Evolutionary conservation across 2,797 vertebrate species (phyloP), one percentile per base, ranked within the genome.

Genomic region (Paguma larvata): DNA sequence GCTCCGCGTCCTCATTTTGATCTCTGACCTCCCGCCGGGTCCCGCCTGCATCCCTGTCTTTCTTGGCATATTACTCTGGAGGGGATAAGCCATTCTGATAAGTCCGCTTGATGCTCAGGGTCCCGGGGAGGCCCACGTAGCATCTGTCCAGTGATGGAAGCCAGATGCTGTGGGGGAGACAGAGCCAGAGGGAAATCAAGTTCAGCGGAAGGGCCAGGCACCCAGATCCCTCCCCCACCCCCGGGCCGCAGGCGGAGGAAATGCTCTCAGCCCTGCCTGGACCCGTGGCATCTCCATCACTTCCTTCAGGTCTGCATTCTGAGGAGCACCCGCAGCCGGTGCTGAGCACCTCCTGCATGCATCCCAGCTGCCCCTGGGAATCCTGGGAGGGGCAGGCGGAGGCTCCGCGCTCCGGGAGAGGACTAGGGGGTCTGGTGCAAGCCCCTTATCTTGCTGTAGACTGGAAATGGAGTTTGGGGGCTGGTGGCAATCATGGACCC

Each of bases 281-380:
- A 23, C 62, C 2, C 0, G 1, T 41, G 3, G 34, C 2, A 2
- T 44, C 34, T 23, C 34, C 19, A 12, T 6, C 9, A 0, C 21
- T 21, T 44, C 23, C 38, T 27, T 9, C 11, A 8, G 11, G 9
- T 9, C 25, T 38, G 46, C n/a, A 18, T 21, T 44, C 18, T 3
- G n/a, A 87, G 62, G 15, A 15, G 23, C 9, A 10, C 30, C 21
- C 12, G 30, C 16, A 12, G 34, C 13, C 14, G 23, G n/a, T 1
- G 4, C 41, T 32, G 51, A 77, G 46, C n/a, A 2, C 82, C 86
- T 62, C 1, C 27, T 53, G 46, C 3, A 2, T 44, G 53, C 46
- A 8, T 11, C 19, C 38, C 13, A 0, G 68, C 46, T 51, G 4
- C 23, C 21, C 34, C n/a, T 5, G 10, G 32, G 89, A 27, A 11